Evolutionary conservation across 2,113 vertebrate species (phyloP).

Genomic region (Solea senegalensis): DNA sequence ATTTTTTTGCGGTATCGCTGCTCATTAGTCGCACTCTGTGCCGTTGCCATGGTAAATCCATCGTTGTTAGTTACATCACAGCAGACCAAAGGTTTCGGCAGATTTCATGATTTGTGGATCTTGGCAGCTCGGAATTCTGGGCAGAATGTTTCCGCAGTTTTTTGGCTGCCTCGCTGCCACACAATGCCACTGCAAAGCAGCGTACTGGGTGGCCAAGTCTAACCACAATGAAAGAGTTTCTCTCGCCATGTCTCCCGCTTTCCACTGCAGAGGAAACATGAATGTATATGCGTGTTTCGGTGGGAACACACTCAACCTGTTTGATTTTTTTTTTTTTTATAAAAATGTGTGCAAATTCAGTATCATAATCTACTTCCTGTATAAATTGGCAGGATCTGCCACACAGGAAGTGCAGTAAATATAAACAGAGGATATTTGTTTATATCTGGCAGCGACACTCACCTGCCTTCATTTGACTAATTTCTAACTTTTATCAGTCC

Average conservation of each 20-base stretch:
- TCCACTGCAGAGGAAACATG: constrained; percentile 60
- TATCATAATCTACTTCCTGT: constrained; percentile 52
- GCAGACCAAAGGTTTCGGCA: constrained; percentile 31
- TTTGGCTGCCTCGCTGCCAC: constrained; percentile 62
- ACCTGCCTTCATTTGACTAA: constrained; percentile 41
- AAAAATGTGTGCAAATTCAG: constrained; percentile 38
- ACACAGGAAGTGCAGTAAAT: constrained; percentile 45
- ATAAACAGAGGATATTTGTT: constrained; percentile 42
- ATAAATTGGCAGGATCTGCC: constrained; percentile 19
- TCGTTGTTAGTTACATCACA: constrained; percentile 40
- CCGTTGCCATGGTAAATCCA: constrained; percentile 59
- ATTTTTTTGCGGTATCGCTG: constrained; percentile 36
- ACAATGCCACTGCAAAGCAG: constrained; percentile 63
- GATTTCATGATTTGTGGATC: constrained; percentile 73
- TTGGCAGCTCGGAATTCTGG: constrained; percentile 56
- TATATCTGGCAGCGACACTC: constrained; percentile 32
- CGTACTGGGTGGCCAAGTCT: constrained; percentile 74
- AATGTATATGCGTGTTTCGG: neutral
- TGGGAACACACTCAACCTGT: neutral
- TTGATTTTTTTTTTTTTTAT: constrained; percentile 35
- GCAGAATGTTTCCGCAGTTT: constrained; percentile 67
- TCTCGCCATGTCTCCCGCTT: constrained; percentile 66
- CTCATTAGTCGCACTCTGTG: constrained; percentile 39
- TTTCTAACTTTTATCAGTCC: constrained; percentile 34
- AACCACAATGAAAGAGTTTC: constrained; percentile 71